A percentile compares a stretch with the other conserved stretches of the same genome.
Evolutionary conservation across 2,888 invertebrate genomes (phyloP).

Genomic region (Uloborus plumipes): DNA sequence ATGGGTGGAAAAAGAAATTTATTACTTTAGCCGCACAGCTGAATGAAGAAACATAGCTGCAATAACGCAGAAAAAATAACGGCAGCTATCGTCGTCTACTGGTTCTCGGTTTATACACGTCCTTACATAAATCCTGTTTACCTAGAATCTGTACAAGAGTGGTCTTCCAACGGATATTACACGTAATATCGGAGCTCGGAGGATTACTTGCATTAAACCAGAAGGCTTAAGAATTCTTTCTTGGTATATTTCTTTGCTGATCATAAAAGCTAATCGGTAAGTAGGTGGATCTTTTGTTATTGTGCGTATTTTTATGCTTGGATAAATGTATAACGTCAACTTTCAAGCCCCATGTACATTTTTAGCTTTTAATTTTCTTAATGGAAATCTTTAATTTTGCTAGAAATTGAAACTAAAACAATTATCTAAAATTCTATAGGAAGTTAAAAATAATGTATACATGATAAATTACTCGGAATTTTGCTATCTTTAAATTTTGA

Average conservation of each 20-base stretch:
- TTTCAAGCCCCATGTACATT: not conserved
- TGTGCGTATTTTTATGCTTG: not conserved
- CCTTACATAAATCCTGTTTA: constrained; percentile 47
- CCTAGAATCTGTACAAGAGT: constrained; percentile 41
- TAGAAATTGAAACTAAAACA: too few relatives aligned
- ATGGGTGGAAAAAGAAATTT: too few relatives aligned
- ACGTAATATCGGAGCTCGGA: constrained; percentile 53
- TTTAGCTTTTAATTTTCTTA: too few relatives aligned
- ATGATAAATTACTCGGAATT: too few relatives aligned
- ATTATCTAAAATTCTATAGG: too few relatives aligned
- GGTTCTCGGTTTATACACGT: constrained; percentile 31
- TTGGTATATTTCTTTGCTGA: constrained; percentile 21
- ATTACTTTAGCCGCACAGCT: not conserved
- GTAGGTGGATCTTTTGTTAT: constrained; percentile 29
- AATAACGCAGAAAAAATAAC: constrained; percentile 33
- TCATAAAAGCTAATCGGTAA: constrained; percentile 28
- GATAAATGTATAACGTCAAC: not conserved
- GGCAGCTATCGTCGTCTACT: constrained; percentile 10
- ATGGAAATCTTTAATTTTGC: too few relatives aligned
- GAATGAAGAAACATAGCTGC: constrained; percentile 33
- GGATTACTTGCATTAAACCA: constrained; percentile 53
- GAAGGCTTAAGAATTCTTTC: constrained; percentile 26
- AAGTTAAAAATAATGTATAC: too few relatives aligned
- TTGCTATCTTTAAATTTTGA: too few relatives aligned
- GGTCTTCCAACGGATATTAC: constrained; percentile 61